Base-by-base conservation (phyloP, 2,113 vertebrate species). In the Acrocephalus kingi region DNA sequence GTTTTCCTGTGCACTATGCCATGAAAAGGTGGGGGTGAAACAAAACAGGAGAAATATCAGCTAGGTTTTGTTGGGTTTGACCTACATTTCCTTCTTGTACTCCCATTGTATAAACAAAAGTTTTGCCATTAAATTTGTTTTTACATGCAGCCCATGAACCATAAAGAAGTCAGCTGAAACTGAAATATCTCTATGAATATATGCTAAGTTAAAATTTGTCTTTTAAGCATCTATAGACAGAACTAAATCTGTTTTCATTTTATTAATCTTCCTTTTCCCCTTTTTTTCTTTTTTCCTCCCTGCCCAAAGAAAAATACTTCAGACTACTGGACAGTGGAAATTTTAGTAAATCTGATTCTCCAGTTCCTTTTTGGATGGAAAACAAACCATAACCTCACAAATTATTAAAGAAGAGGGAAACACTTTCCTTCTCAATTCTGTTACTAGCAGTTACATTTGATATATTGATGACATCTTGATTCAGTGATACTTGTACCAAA, bases 1-100 rank as follows among this genome's bases (percentile, higher is more conserved):
- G 41, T 63, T 90, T 88, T 90, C 79, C 66, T 69, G 75, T 81
- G 59, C 58, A 25, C 61, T 75, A 15, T 82, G 81, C 62, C 77
- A 62, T 96, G 87, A 67, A 95, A 87, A 94, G 73, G 43, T 77
- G 68, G 72, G 39, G 82, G 62, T 93, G 85, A 97, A 90, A 90
- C 80, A 84, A 93, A 91, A 48, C 85, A 90, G 74, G 51, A 91
- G 75, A 86, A 69, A 83, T 56, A 59, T 85, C 84, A 67, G 43
- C 20, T 66, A 73, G 51, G 28, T 87, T 95, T 94, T 82, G 45
- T 33, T 89, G 68, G 15, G 0, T 91, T 90, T 95, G 85, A 85
- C 74, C 75, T 89, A 48, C 0, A 0, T 84, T 92, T 93, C 83
- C 67, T 84, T 81, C 49, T 89, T 68, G 43, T 43, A 55, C 27